Base-by-base conservation (phyloP, 2,797 vertebrate species). In the Ciconia nigra region DNA sequence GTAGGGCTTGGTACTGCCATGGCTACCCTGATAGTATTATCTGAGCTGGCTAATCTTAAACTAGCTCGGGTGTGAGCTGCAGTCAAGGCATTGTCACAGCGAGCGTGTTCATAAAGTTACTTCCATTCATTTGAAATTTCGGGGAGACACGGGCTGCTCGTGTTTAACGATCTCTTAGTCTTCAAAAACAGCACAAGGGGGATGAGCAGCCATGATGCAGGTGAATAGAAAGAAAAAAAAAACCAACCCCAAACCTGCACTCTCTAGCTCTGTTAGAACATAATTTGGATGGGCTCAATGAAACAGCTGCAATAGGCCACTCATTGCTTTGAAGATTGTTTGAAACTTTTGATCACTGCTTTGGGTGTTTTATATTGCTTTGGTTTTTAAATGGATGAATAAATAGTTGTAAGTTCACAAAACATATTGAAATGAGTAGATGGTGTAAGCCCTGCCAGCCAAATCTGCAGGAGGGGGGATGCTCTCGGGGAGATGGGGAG, bases 31-130 rank as follows among this genome's bases (percentile, higher is more conserved):
- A 19, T 4, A 22, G 62, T 0, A 1, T 8, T 51, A 16, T 31
- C 62, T n/a, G 70, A 13, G 62, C 49, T 57, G 77, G 62, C 37
- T 70, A 7, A 76, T 76, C 76, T 62, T 44, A 10, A 58, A 18
- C 76, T 1, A 22, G 76, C 42, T 14, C 0, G 4, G 29, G 26
- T 13, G 44, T 13, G 89, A 81, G 83, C 89, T n/a, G 62, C 31
- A 33, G 41, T 7, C 41, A 7, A 9, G 49, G 62, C 33, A 2
- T 7, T 17, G 69, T 29, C 49, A 11, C 2, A 3, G 26, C 1
- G 3, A 35, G 39, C 19, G 0, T 18, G 35, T 12, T 57, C 39
- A 2, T 13, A 4, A 35, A 37, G 41, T 20, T 15, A 5, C 21
- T 35, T 21, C 35, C 28, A 21, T 37, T 24, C 18, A 3, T 26